phyloP scores from a whole-genome alignment of 1,140 invertebrate species.

The Zaprionus davidi region DNA sequence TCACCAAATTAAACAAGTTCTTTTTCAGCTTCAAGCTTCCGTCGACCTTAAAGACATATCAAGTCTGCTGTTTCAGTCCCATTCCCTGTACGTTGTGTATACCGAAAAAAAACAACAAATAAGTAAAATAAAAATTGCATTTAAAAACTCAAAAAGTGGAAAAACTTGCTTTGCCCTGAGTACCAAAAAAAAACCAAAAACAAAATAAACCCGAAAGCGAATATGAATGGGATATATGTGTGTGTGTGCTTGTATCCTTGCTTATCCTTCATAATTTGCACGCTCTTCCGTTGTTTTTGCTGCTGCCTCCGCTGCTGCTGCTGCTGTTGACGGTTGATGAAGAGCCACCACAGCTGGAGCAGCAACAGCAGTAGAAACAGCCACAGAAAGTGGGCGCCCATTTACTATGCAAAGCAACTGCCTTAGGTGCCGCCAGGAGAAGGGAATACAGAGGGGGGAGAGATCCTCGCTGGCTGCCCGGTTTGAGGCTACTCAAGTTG shows the following conservation, averaged over 20 bases:
- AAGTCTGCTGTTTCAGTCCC: background rate
- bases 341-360: conserved; percentile 52
- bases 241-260: conserved; percentile 40
- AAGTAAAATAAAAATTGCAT: conserved; percentile 40
- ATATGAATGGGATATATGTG: conserved; percentile 49
- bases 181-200: conserved; percentile 47
- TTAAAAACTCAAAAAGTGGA: conserved; percentile 62
- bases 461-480: background rate
- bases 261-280: conserved; percentile 72
- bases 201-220: conserved; percentile 51
- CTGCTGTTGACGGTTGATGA: conserved; percentile 67
- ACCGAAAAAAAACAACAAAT: conserved; percentile 3
- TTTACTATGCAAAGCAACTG: conserved; percentile 60
- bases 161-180: conserved; percentile 64
- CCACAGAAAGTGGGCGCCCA: conserved; percentile 13
- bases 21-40: background rate
- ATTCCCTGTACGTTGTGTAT: background rate
- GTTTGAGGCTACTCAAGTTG: background rate
- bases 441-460: too few relatives aligned
- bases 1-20: background rate
- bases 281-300: conserved; percentile 35
- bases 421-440: conserved; percentile 48
- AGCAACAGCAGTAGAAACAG: conserved; percentile 34
- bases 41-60: background rate
- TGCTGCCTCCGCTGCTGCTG: conserved; percentile 36